Evolutionary conservation across 2,888 invertebrate species (phyloP).

Genomic region (Cylloceria caligata): DNA sequence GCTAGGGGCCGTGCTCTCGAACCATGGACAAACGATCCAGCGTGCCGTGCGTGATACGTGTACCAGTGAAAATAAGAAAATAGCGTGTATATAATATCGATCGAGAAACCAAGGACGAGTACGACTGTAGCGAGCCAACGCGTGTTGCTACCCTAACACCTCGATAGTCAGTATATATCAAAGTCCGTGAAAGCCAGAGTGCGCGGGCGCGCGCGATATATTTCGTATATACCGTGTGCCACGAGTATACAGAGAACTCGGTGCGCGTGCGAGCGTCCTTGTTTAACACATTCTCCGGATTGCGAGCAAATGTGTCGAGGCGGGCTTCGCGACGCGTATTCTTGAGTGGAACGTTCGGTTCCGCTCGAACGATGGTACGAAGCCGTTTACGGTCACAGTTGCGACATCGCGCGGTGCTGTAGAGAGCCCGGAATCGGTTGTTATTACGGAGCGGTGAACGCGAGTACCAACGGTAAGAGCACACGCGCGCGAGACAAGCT

Average conservation of each 20-base stretch:
- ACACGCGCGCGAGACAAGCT: neutral
- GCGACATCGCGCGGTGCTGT: slow-evolving; percentile 8
- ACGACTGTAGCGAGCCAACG: neutral
- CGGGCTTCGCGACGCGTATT: slow-evolving; percentile 39
- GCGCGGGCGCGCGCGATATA: slow-evolving; percentile 34
- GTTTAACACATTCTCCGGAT: slow-evolving; percentile 29
- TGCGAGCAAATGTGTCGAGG: slow-evolving; percentile 49
- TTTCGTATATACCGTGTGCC: slow-evolving; percentile 8
- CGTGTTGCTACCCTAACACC: slow-evolving; percentile 35
- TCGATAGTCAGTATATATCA: neutral
- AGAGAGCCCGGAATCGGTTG: neutral
- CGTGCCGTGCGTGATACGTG: slow-evolving; percentile 16
- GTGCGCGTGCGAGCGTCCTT: slow-evolving; percentile 37
- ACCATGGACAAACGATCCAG: slow-evolving; percentile 30
- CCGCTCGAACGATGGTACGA: slow-evolving; percentile 62
- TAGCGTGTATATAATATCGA: slow-evolving; percentile 32
- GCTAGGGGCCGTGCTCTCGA: slow-evolving; percentile 32
- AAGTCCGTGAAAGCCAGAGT: slow-evolving; percentile 22
- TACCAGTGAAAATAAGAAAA: neutral
- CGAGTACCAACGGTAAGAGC: neutral
- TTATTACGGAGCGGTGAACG: neutral
- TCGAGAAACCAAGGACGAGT: slow-evolving; percentile 23
- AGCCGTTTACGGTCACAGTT: slow-evolving; percentile 55
- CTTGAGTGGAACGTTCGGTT: slow-evolving; percentile 37
- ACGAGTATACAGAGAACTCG: neutral